Evolutionary conservation across 1,140 invertebrate genomes (phyloP), one percentile per base, ranked within the genome.

Genomic region (Drosophila ambigua): DNA sequence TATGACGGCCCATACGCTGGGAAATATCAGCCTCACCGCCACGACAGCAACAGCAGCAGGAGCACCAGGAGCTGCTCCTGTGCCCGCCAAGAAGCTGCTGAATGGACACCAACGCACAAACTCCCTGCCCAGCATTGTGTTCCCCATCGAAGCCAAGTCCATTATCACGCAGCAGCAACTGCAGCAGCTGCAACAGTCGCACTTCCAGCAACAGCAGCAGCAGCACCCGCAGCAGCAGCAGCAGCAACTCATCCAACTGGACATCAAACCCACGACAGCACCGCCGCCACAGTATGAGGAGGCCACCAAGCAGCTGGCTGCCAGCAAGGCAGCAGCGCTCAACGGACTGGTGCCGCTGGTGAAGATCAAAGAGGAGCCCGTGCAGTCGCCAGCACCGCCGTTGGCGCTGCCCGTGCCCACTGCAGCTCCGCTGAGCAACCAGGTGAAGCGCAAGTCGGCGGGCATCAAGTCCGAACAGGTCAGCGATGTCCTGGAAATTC

Each of bases 401-500:
- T 8, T 46, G 48, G 9, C 58, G 49, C 28, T 59, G 16, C 20
- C 59, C 51, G 24, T 44, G 23, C 31, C 55, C 0, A 24, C 57
- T 31, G 41, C 44, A 45, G 60, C 62, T 43, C 52, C 54, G 8
- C 43, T 31, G 15, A 44, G 93, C 31, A 20, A 41, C 23, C 62
- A 65, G 92, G 24, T 39, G 24, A 90, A 79, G 45, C 89, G 73
- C 53, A 95, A 95, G 65, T 51, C 71, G 13, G n/a, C 51, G 7
- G 93, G 93, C 72, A 92, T 96, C 13, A 97, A 97, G 80, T 96
- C 95, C 89, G 97, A 98, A 91, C 96, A 96, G 41, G 96, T 99
- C 63, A 98, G 98, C 89, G 98, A 99, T 92, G 97, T 99, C 0
- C 92, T 99, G n/a, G 97, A 98, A 88, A 98, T 99, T 79, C 93